These are phyloP conservation scores for Brachynemurus nebulosus DNA, from an alignment of 2,888 invertebrate species.

Conservation along the genomic window DNA sequence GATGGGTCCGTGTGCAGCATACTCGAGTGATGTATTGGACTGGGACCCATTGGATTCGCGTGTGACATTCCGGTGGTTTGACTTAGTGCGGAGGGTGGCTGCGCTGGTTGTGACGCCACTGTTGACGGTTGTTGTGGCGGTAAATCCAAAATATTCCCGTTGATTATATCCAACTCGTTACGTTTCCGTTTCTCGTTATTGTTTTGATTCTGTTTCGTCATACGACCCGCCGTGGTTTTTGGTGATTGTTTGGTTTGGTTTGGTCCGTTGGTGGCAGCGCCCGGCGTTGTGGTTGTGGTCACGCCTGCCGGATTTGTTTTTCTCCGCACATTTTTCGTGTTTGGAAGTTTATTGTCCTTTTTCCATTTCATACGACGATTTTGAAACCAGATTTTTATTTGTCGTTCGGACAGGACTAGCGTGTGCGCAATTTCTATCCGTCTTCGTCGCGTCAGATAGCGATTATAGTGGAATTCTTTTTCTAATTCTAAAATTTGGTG, in stretches of 20 bases:
- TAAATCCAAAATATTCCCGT: slow-evolving; percentile 9
- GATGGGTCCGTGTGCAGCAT: slow-evolving; percentile 31
- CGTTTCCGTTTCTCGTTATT: slow-evolving; percentile 36
- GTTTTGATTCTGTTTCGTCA: slow-evolving; percentile 40
- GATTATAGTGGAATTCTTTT: slow-evolving; percentile 96
- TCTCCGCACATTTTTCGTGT: slow-evolving; percentile 61
- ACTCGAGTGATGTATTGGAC: slow-evolving; percentile 25
- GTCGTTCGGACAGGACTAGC: slow-evolving; percentile 80
- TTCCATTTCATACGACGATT: slow-evolving; percentile 78
- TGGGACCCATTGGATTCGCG: slow-evolving; percentile 36
- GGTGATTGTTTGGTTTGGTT: slow-evolving; percentile 31
- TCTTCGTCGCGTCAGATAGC: slow-evolving; percentile 86
- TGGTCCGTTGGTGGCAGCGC: slow-evolving; percentile 19
- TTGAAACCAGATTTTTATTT: slow-evolving; percentile 84
- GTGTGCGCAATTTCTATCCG: slow-evolving; percentile 96
- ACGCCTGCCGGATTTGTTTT: slow-evolving; percentile 64
- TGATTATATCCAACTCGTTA: slow-evolving; percentile 10
- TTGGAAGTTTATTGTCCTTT: slow-evolving; percentile 78
- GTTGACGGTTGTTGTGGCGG: slow-evolving; percentile 23
- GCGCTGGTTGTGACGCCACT: slow-evolving; percentile 32
- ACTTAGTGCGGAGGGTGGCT: slow-evolving; percentile 34
- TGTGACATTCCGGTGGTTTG: slow-evolving; percentile 37
- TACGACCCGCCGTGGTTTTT: slow-evolving; percentile 55
- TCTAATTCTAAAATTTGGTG: slow-evolving; percentile 96
- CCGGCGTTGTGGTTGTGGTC: slow-evolving; percentile 36